Conservation (phyloP, 2,797 vertebrate species). For the Echiichthys vipera region DNA sequence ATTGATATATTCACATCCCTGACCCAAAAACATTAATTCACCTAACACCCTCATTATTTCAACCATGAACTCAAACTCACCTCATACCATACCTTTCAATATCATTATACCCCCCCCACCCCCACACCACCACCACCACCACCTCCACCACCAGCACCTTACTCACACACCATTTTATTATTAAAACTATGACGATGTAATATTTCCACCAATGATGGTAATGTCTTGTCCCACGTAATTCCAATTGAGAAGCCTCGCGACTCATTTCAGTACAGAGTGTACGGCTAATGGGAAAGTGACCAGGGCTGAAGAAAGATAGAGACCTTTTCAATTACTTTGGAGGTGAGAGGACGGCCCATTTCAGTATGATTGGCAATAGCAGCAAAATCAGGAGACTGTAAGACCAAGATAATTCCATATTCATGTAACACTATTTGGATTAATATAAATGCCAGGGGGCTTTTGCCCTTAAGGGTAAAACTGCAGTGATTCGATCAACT, state of each 20-base stretch:
- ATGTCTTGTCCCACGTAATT: slow-evolving; percentile 75
- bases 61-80: slow-evolving; percentile 74
- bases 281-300: slow-evolving; percentile 74
- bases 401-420: slow-evolving; percentile 45
- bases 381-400: slow-evolving; percentile 48
- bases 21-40: slow-evolving; percentile 63
- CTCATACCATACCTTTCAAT: slow-evolving; percentile 59
- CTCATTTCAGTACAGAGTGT: slow-evolving; percentile 61
- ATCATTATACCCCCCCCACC: slow-evolving; percentile 48
- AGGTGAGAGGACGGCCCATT: slow-evolving; percentile 58
- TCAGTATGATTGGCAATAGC: slow-evolving; percentile 56
- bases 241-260: slow-evolving; percentile 58
- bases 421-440: slow-evolving; percentile 55
- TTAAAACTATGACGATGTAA: slow-evolving; percentile 72
- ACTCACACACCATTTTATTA: slow-evolving; percentile 53
- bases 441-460: slow-evolving; percentile 43
- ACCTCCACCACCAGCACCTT: slow-evolving; percentile 16
- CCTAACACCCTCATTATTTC: slow-evolving; percentile 69
- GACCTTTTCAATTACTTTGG: slow-evolving; percentile 73
- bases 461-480: slow-evolving; percentile 24
- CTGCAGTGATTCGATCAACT: slow-evolving; percentile 17
- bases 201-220: slow-evolving; percentile 67
- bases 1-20: slow-evolving; percentile 61
- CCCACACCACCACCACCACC: slow-evolving; percentile 20
- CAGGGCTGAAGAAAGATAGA: slow-evolving; percentile 60